Base-by-base conservation (phyloP, 2,888 invertebrate genomes). In the Brachypalpus laphriformis region DNA sequence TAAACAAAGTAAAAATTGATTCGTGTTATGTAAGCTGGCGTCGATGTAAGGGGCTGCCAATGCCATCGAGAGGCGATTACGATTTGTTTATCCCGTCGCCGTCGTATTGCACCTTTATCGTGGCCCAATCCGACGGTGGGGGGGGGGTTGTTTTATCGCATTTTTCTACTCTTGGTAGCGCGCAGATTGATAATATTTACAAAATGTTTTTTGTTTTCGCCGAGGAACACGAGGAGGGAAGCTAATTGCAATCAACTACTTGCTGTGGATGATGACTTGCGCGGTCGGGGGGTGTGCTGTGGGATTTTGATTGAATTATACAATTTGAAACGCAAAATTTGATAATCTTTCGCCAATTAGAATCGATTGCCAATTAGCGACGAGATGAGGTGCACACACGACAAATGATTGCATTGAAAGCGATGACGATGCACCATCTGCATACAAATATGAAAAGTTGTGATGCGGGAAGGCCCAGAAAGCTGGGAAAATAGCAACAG, bases 281-380 rank as follows among this genome's bases (percentile, higher is more conserved):
- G 88, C 90, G 88, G 90, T 78, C 78, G 56, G 37, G 20, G n/a
- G 9, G 25, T n/a, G 28, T 25, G 25, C 25, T n/a, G n/a, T 25
- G 14, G 28, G 22, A 1, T n/a, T 82, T 56, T 56, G 40, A 90
- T 91, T 90, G 89, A 90, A 89, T 89, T 88, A 88, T 88, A 80
- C 71, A 86, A 85, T 88, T 88, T 87, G 86, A 9, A 18, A 47
- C 68, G 59, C 14, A 31, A 31, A 74, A 66, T 65, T 45, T 65
- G 77, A 82, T 77, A 68, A 77, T 77, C 82, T 72, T 54, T 66
- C 22, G 71, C n/a, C n/a, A n/a, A 77, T 82, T 76, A 18, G 20
- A 71, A 82, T 76, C 76, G 82, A 82, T 76, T 71, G 82, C 6
- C 28, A 45, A 56, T 22, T 25, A 63, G n/a, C n/a, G 45, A n/a